Conservation (phyloP, 1,140 invertebrate genomes). For the Chrysomallon squamiferum region DNA sequence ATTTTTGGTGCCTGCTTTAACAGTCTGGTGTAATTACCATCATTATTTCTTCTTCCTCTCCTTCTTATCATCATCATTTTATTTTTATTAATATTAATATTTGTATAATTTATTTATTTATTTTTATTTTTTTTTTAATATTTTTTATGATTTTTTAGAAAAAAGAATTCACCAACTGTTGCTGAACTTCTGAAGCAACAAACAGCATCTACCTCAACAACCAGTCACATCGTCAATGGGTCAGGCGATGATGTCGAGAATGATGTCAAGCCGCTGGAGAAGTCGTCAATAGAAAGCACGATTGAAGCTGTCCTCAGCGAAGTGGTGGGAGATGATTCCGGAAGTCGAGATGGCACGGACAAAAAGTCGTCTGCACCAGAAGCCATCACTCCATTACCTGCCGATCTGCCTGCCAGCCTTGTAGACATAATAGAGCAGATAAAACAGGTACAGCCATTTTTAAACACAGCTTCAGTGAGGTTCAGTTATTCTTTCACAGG, state of each 20-base stretch:
- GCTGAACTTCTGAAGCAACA: constrained; percentile 60
- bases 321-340: constrained; percentile 26
- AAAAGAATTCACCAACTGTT: constrained; percentile 62
- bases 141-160: constrained; percentile 14
- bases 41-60: too few relatives aligned
- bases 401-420: constrained; percentile 69
- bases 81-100: too few relatives aligned
- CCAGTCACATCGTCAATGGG: constrained; percentile 17
- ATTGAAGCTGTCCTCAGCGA: constrained; percentile 37
- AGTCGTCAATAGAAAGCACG: constrained; percentile 17
- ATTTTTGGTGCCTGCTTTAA: too few relatives aligned
- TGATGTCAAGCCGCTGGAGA: constrained; percentile 3
- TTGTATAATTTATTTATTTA: too few relatives aligned
- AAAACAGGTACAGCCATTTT: constrained; percentile 65
- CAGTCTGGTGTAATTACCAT: too few relatives aligned
- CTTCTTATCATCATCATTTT: too few relatives aligned
- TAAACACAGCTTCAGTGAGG: too few relatives aligned
- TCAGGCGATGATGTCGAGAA: not conserved
- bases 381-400: constrained; percentile 67
- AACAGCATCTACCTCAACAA: constrained; percentile 35
- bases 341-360: constrained; percentile 19
- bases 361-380: constrained; percentile 27
- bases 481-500: too few relatives aligned
- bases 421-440: constrained; percentile 68
- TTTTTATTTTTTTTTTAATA: too few relatives aligned